These are phyloP conservation scores for Oreotrochilus melanogaster DNA, from an alignment of 2,113 vertebrate species.

Conservation along the genomic window DNA sequence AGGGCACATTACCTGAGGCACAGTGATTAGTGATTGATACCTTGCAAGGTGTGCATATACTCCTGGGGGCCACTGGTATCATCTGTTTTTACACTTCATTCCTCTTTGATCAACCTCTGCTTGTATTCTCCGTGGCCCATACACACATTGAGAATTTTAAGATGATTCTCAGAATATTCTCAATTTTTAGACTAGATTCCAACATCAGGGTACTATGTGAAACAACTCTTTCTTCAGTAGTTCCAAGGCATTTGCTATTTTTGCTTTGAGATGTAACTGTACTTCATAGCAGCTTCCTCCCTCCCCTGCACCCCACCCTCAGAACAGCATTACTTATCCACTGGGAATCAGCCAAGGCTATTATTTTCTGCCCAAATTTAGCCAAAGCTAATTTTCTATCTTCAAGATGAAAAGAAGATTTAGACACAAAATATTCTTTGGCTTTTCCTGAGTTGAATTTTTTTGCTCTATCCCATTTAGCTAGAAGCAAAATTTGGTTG, in stretches of 20 bases:
- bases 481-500: neutral
- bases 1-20: neutral
- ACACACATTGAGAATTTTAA: neutral
- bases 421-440: neutral
- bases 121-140: neutral
- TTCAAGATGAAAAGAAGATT: neutral
- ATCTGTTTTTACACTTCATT: rapidly evolving
- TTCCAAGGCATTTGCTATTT: neutral
- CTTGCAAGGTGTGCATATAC: neutral
- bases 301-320: too few relatives aligned
- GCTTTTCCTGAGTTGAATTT: neutral
- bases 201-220: neutral
- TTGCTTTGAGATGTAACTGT: neutral
- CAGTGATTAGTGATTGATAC: neutral
- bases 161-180: neutral
- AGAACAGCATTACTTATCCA: neutral
- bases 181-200: neutral
- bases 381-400: neutral
- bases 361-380: too few relatives aligned
- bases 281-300: neutral
- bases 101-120: neutral
- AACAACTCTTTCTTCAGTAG: neutral
- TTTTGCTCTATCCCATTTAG: neutral
- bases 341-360: neutral
- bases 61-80: neutral